Evolutionary conservation across 2,888 invertebrate species (phyloP), one percentile per base, ranked within the genome.

Genomic region (Pyrrhopygopsis socrates): DNA sequence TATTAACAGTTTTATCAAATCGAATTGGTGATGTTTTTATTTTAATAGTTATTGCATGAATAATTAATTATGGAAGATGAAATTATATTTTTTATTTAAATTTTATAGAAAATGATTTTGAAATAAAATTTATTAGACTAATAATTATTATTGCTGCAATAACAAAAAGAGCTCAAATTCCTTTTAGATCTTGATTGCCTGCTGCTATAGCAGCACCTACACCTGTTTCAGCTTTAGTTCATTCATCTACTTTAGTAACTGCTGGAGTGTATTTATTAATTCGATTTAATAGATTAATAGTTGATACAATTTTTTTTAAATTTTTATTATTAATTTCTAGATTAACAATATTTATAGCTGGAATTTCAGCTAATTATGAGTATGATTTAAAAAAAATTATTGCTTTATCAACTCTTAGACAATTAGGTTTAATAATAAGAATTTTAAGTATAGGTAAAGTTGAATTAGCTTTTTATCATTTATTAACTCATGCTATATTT

Each of bases 81-180:
- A 98, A 97, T 97, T 98, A 97, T 98, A 96, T 97, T 96, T 97
- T 97, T 98, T 98, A 98, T 97, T 95, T 98, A 95, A 96, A 98
- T 92, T 97, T 98, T 96, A 98, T 98, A 95, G 95, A 94, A 91
- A 96, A 94, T 96, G 96, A 97, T 97, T 96, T 81, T 90, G 93
- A 92, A 83, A 98, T 98, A 95, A 91, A 91, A 92, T 94, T 98
- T 93, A 96, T 98, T 96, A 95, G 95, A 0, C 13, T 91, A n/a
- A 97, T 98, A 94, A 95, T 98, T 88, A 97, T 97, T 95, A 96
- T 98, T 92, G 98, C 98, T 0, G 98, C 98, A 77, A 98, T 99
- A 97, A 99, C 99, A 85, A 99, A 99, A 97, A 99, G 99, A 92
- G 99, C 99, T 95, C 99, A 99, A 96, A 98, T 99, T 98, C 99